Evolutionary conservation across 1,140 invertebrate species (phyloP).

Genomic region (Diabrotica undecimpunctata): DNA sequence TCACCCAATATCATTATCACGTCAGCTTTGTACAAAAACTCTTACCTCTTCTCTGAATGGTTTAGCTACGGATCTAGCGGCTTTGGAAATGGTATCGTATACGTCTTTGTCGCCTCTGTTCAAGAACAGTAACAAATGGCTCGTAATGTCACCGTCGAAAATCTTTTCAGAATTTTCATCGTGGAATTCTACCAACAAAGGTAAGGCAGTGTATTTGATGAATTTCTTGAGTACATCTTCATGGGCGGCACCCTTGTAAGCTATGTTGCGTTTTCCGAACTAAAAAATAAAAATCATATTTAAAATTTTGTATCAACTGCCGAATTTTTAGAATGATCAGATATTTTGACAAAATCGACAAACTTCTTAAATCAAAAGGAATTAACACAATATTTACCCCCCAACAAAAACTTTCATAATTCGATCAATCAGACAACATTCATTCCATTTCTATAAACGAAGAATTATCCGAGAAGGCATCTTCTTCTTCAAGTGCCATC

Average conservation of each 20-base stretch:
- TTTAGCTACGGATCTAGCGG: conserved; percentile 76
- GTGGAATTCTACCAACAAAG: conserved; percentile 95
- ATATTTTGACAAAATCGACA: too few relatives aligned
- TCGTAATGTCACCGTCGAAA: conserved; percentile 96
- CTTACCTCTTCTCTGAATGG: conserved; percentile 68
- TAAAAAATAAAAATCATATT: conserved; percentile 48
- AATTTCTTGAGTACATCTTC: conserved; percentile 77
- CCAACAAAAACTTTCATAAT: too few relatives aligned
- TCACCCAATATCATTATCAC: too few relatives aligned
- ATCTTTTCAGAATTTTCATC: conserved; percentile 96
- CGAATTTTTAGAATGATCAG: too few relatives aligned
- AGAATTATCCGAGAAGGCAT: too few relatives aligned
- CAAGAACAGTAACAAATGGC: conserved; percentile 91
- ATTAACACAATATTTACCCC: too few relatives aligned
- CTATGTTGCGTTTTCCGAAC: conserved; percentile 90
- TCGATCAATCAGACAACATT: too few relatives aligned
- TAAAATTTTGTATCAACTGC: not conserved
- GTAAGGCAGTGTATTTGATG: conserved; percentile 79
- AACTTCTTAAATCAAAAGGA: too few relatives aligned
- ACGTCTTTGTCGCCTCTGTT: conserved; percentile 75
- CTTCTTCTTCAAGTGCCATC: too few relatives aligned
- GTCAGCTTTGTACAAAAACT: too few relatives aligned
- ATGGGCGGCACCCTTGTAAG: conserved; percentile 70
- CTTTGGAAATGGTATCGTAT: conserved; percentile 70
- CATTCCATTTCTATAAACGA: too few relatives aligned